These are phyloP conservation scores for Pristionchus fissidentatus DNA, from an alignment of 2,888 invertebrate species.

Conservation along the genomic window DNA sequence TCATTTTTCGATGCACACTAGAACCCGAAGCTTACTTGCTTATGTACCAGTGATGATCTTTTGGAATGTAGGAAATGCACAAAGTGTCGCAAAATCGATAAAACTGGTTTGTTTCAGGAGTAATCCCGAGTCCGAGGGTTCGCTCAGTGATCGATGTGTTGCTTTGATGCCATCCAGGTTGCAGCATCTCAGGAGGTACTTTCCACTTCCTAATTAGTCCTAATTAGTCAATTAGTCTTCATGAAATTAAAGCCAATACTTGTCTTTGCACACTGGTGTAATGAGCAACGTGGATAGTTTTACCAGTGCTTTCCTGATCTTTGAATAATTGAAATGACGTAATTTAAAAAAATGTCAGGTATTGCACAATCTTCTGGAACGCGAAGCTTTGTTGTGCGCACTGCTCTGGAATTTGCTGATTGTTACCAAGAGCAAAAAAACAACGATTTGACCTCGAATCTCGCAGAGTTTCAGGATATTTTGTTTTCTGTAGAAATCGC, in stretches of 20 bases:
- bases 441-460: slow-evolving; percentile 13
- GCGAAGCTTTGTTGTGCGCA: slow-evolving; percentile 73
- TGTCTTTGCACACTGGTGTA: not conserved
- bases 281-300: too few species aligned
- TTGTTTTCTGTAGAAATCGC: slow-evolving; percentile 31
- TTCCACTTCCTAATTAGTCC: not conserved
- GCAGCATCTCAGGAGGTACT: slow-evolving; percentile 68
- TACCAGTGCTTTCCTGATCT: too few species aligned
- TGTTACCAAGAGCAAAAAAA: not conserved
- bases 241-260: not conserved
- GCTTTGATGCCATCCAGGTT: slow-evolving; percentile 66
- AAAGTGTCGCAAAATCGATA: not conserved
- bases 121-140: slow-evolving; percentile 31
- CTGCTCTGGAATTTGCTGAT: slow-evolving; percentile 70
- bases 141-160: slow-evolving; percentile 59
- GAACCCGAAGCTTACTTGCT: too few species aligned
- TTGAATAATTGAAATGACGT: not conserved
- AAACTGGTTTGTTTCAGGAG: slow-evolving; percentile 41
- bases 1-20: too few species aligned
- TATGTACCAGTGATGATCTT: too few species aligned
- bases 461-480: slow-evolving; percentile 10
- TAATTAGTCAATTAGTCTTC: too few species aligned
- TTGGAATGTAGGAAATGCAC: not conserved
- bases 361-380: slow-evolving; percentile 75
- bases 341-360: slow-evolving; percentile 51